A percentile compares a stretch with the other conserved stretches of the same genome.
phyloP scores from a whole-genome alignment of 2,888 invertebrate species.

The Scrobipalpa atriplicella region DNA sequence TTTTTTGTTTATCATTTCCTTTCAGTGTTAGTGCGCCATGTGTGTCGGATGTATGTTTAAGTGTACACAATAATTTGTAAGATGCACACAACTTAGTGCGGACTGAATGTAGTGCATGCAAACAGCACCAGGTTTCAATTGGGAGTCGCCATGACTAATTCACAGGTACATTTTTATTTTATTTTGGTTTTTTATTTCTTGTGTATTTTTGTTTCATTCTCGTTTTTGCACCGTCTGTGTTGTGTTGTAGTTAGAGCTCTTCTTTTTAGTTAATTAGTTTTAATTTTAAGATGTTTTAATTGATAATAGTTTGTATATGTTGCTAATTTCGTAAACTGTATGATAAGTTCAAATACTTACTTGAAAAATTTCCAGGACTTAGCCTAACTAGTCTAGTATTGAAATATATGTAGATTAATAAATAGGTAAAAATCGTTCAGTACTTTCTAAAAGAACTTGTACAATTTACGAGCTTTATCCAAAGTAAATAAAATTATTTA shows the following conservation, averaged over 20 bases:
- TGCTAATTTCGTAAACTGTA: too few species aligned
- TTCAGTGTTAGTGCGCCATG: constrained; percentile 80
- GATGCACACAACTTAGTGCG: constrained; percentile 75
- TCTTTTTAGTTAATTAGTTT: not conserved
- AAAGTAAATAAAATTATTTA: too few species aligned
- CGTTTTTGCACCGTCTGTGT: constrained; percentile 51
- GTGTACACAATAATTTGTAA: constrained; percentile 72
- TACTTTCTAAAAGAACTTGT: too few species aligned
- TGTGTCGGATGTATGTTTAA: constrained; percentile 74
- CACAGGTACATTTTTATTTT: constrained; percentile 78
- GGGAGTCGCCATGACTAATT: constrained; percentile 82
- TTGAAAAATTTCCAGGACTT: too few species aligned
- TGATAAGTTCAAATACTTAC: too few species aligned
- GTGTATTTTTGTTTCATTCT: constrained; percentile 51
- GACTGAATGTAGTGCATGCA: constrained; percentile 61
- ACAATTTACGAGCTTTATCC: too few species aligned
- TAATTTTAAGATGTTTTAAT: not conserved
- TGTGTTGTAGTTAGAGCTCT: constrained; percentile 36
- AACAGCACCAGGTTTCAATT: constrained; percentile 62
- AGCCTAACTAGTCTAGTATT: too few species aligned
- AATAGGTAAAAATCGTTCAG: too few species aligned
- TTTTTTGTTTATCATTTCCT: constrained; percentile 69
- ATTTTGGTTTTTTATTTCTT: constrained; percentile 55
- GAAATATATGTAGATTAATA: too few species aligned
- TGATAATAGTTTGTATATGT: not conserved